Base-by-base conservation (phyloP, 2,888 invertebrate genomes). In the Rhingia campestris region DNA sequence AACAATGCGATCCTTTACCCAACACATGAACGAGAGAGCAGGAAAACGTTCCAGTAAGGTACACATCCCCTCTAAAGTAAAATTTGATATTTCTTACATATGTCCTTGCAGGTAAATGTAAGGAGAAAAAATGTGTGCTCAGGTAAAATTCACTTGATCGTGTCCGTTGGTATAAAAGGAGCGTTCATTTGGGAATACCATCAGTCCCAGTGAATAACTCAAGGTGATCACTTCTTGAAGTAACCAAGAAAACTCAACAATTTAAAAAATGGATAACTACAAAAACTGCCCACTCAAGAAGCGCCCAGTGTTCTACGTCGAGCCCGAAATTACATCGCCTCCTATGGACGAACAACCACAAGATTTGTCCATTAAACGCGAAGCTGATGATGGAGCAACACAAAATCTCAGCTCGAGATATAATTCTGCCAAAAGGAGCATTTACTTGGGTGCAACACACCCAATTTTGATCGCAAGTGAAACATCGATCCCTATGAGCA, bases 241-340 rank as follows among this genome's bases (percentile, higher is more conserved):
- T 45, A 70, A 67, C n/a, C n/a, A n/a, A 33, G 41, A 70, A 63
- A 85, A 41, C 47, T 49, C n/a, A 22, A 6, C 22, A 22, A 61
- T 47, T 4, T 61, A 67, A 74, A 86, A 92, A 93, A 92, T 96
- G 89, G 92, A 94, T 91, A 96, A 96, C 92, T 97, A 97, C 92
- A 96, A 96, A 90, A 95, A 96, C 92, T 97, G 97, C 90, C 97
- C 97, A 92, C 93, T 97, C 88, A 97, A 97, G 92, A 97, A 97
- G 93, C 95, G 97, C 22, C 22, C 22, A 22, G 22, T 22, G 22
- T 22, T 22, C 1, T 22, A 22, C 22, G 22, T 22, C 22, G 93
- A 94, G 90, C 93, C 94, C 90, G 93, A 94, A 89, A 93, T 94
- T 90, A 94, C 22, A 94, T 47, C 64, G 54, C 43, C 54, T 47